phyloP scores from a whole-genome alignment of 1,140 invertebrate species.

The Drosophila punjabiensis region DNA sequence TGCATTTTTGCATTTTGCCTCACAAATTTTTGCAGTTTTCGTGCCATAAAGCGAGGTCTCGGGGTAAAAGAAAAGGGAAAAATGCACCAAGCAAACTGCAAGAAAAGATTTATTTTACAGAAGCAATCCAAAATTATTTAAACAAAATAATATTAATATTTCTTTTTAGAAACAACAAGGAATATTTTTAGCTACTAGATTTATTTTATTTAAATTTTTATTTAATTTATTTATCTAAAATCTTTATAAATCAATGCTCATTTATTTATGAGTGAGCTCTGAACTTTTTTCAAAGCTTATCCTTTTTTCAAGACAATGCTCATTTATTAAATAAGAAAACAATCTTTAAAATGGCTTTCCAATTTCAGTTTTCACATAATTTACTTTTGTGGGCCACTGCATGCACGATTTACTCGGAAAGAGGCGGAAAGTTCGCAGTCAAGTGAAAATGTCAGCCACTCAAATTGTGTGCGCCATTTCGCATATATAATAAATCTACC shows the following conservation, averaged over 20 bases:
- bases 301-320: neutral
- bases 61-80: neutral
- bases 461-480: conserved; percentile 56
- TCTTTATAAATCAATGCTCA: neutral
- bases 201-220: neutral
- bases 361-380: conserved; percentile 7
- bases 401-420: conserved; percentile 67
- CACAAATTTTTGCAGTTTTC: conserved; percentile 46
- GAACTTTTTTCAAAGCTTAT: neutral
- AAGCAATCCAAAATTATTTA: neutral
- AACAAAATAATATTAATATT: neutral
- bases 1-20: conserved; percentile 37
- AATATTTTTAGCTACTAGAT: neutral
- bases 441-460: conserved; percentile 78
- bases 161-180: neutral
- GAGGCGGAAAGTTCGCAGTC: conserved; percentile 43
- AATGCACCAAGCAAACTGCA: conserved; percentile 18
- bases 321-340: conserved; percentile 13
- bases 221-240: neutral
- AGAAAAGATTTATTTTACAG: neutral
- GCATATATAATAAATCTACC: conserved; percentile 72
- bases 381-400: conserved; percentile 19
- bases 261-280: neutral
- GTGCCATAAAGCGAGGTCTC: conserved; percentile 46
- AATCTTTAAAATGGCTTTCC: conserved; percentile 54